Conservation (phyloP, 2,113 vertebrate species). For the Phrynocephalus versicolor region DNA sequence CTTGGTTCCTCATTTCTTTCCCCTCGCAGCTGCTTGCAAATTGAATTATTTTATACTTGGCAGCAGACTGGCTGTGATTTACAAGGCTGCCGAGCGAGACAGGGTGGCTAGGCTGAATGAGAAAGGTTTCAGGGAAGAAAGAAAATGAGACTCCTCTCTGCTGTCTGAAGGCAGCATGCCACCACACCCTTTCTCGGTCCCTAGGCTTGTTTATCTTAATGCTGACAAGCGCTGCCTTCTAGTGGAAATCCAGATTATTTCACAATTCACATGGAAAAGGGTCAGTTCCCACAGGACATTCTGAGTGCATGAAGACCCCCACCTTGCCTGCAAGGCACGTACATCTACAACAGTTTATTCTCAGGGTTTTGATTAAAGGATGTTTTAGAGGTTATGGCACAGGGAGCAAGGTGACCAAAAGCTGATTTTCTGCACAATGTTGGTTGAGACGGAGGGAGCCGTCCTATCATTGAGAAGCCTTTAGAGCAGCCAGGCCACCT, state of each 20-base stretch:
- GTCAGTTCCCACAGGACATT: neutral
- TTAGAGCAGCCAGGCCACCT: neutral
- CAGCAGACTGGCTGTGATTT: slow-evolving; percentile 7
- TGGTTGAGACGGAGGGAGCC: neutral
- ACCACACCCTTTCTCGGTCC: neutral
- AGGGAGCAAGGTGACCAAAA: neutral
- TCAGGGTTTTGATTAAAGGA: neutral
- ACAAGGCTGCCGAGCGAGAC: neutral
- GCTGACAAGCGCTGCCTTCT: slow-evolving; percentile 10
- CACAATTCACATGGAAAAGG: neutral
- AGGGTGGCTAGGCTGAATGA: neutral
- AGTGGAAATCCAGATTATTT: neutral
- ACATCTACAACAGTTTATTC: neutral
- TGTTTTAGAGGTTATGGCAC: neutral
- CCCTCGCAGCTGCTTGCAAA: slow-evolving; percentile 5
- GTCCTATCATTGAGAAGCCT: neutral
- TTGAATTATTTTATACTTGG: slow-evolving; percentile 23
- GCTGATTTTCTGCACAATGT: neutral
- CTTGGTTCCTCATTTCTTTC: neutral
- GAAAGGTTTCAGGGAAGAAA: neutral
- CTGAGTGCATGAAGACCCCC: too few relatives aligned
- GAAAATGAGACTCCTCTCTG: neutral
- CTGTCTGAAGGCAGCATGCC: neutral
- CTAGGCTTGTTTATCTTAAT: neutral
- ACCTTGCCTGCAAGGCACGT: neutral